Evolutionary conservation across 2,113 vertebrate genomes (phyloP), one percentile per base, ranked within the genome.

Genomic region (Rattus rattus): DNA sequence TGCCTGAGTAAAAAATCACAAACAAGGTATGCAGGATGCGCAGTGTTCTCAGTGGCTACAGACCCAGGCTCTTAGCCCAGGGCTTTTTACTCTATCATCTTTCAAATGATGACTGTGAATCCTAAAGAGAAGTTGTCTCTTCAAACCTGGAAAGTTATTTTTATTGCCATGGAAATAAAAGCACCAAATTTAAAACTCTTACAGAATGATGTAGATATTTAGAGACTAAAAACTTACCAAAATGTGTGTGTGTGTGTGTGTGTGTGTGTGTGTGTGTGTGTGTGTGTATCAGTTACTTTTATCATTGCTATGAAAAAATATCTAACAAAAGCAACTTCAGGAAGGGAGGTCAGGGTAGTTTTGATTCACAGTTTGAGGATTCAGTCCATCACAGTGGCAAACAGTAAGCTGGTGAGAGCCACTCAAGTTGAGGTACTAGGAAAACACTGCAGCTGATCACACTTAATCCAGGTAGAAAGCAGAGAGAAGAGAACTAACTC

Each of bases 101-200:
- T 75, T 73, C 56, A 81, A 59, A 49, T 81, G 70, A 49, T 36
- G 89, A 17, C 67, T 81, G 63, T 87, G 17, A 90, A 26, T 67
- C 65, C 86, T 93, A 49, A 49, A 20, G 19, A 72, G 65, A 73
- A 63, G 24, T 79, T 19, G 63, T 92, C 43, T 79, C 39, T 87
- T 69, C 47, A 73, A 81, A 90, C n/a, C 28, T 20, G 16, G 43
- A 63, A 54, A 63, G 49, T 7, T 79, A n/a, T 61, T 90, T 90
- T 24, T 75, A 87, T 43, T 65, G 28, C 91, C 36, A 61, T 61
- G 54, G 61, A 91, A 91, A 88, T 43, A 83, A 81, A 95, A 91
- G 20, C 59, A 69, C 39, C 89, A 81, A 52, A 80, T 90, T 88
- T 61, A 92, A 76, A 91, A 75, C 54, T 70, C n/a, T 80, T 10